Percentiles rank a stretch among this genome's conserved stretches.
These are phyloP conservation scores for Thecophora atra DNA, from an alignment of 2,888 invertebrate species.

Conservation along the genomic window DNA sequence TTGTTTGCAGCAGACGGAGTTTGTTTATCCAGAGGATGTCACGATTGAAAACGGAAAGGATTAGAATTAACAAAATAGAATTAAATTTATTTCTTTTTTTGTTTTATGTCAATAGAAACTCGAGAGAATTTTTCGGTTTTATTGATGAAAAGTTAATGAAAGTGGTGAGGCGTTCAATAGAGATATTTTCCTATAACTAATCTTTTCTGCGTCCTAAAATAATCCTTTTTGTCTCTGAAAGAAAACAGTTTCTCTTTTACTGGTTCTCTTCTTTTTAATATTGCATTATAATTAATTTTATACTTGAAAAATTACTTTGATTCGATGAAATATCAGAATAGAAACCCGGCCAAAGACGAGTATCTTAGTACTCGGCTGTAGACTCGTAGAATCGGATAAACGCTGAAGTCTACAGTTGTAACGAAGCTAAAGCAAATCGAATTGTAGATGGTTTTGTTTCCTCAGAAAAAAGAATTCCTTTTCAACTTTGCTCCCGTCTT, in stretches of 20 bases:
- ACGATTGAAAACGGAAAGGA: conserved; percentile 66
- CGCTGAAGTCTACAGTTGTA: neutral
- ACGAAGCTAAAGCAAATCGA: conserved; percentile 32
- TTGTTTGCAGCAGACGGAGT: neutral
- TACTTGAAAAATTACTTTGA: conserved; percentile 33
- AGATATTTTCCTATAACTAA: too few species aligned
- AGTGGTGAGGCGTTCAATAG: too few species aligned
- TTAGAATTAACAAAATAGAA: conserved; percentile 65
- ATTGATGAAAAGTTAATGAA: too few species aligned
- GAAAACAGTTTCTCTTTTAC: too few species aligned
- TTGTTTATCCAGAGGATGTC: conserved; percentile 41
- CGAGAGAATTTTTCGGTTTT: neutral
- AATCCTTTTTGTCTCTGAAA: too few species aligned
- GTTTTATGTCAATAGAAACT: neutral
- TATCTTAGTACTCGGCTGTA: too few species aligned
- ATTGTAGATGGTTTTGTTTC: conserved; percentile 34
- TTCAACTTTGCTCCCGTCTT: neutral
- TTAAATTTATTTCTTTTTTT: conserved; percentile 26
- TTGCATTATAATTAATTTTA: too few species aligned
- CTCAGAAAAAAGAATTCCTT: too few species aligned
- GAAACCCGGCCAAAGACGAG: too few species aligned
- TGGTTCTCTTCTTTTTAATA: conserved; percentile 4
- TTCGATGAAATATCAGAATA: neutral
- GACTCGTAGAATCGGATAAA: neutral
- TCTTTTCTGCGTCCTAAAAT: too few species aligned